Conservation (phyloP, 1,140 invertebrate genomes). For the Dendroctonus valens region DNA sequence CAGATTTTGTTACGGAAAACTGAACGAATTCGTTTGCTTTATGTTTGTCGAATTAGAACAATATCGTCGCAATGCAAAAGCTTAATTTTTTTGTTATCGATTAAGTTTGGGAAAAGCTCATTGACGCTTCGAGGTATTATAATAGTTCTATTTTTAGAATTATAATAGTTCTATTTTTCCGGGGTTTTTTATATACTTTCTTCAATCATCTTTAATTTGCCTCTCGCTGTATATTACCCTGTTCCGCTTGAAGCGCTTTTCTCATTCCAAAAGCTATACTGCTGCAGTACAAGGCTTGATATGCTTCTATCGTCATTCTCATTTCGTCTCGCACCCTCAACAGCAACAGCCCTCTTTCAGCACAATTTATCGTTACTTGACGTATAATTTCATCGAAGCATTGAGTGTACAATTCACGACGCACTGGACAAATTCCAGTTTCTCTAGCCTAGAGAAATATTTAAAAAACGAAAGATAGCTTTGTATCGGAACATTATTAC, state of each 20-base stretch:
- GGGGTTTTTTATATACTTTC: too few relatives aligned
- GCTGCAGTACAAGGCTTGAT: constrained; percentile 92
- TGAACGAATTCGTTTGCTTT: too few relatives aligned
- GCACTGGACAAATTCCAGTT: constrained; percentile 94
- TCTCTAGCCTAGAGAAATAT: constrained; percentile 67
- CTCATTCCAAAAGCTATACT: constrained; percentile 97
- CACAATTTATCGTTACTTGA: constrained; percentile 96
- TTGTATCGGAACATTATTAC: too few relatives aligned
- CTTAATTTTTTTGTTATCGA: too few relatives aligned
- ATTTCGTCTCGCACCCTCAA: constrained; percentile 93
- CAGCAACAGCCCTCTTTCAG: constrained; percentile 91
- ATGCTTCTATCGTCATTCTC: constrained; percentile 92
- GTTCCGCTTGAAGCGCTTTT: constrained; percentile 85
- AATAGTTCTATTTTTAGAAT: too few relatives aligned
- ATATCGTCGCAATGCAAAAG: too few relatives aligned
- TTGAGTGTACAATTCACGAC: constrained; percentile 92
- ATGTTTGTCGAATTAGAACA: too few relatives aligned
- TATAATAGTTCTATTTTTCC: too few relatives aligned
- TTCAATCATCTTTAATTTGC: too few relatives aligned
- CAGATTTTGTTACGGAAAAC: too few relatives aligned
- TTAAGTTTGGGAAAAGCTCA: too few relatives aligned
- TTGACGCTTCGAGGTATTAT: too few relatives aligned
- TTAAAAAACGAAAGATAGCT: background rate
- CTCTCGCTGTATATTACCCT: constrained; percentile 51
- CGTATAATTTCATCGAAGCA: constrained; percentile 94